Percentiles rank a stretch among this genome's conserved stretches.
Evolutionary conservation across 2,113 vertebrate species (phyloP).

Genomic region (Pleuronectes platessa): DNA sequence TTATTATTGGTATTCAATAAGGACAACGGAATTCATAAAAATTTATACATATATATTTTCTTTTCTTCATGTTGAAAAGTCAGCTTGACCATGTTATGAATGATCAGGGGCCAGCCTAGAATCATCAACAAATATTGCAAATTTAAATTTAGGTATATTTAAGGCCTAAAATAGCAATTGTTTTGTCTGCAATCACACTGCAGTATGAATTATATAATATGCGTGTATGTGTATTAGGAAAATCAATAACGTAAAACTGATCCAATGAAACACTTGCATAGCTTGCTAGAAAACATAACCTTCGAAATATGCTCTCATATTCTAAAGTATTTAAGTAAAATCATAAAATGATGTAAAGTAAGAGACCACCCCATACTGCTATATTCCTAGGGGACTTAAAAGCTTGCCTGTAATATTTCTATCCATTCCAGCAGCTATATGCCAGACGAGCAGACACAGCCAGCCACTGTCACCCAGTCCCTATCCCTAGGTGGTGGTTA

Average conservation of each 20-base stretch:
- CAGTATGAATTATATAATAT: neutral
- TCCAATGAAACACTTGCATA: too few relatives aligned
- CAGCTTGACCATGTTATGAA: neutral
- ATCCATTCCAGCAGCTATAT: neutral
- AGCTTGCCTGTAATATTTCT: neutral
- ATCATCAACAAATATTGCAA: neutral
- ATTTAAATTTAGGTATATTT: neutral
- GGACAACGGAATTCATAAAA: neutral
- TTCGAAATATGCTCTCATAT: too few relatives aligned
- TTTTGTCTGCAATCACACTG: neutral
- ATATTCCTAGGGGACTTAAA: neutral
- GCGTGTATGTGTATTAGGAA: neutral
- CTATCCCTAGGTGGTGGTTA: slow-evolving; percentile 39
- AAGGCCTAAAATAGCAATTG: neutral
- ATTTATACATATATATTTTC: neutral
- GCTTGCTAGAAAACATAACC: too few relatives aligned
- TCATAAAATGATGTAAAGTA: neutral
- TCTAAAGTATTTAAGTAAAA: too few relatives aligned
- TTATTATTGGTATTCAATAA: neutral
- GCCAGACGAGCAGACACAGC: neutral
- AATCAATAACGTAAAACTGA: neutral
- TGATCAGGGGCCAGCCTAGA: neutral
- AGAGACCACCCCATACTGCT: neutral
- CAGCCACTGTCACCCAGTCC: slow-evolving; percentile 8
- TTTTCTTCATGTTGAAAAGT: too few relatives aligned